Conservation (phyloP, 92 coral and sea anemone genomes). For the Diadumene lineata region DNA sequence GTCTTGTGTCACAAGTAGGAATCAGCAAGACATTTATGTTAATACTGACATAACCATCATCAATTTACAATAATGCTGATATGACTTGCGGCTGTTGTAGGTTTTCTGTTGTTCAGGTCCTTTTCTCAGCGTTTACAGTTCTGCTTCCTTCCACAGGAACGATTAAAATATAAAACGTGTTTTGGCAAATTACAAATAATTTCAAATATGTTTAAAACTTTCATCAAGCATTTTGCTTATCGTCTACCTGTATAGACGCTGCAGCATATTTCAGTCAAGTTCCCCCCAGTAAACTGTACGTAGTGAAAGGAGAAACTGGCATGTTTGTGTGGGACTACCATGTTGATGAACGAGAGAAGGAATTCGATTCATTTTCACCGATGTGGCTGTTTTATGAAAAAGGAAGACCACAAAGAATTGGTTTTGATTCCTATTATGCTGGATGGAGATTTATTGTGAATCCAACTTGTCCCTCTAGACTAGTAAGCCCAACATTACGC, state of each 20-base stretch:
- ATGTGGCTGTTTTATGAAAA: not conserved
- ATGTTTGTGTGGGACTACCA: conserved; percentile 4
- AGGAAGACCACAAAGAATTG: not conserved
- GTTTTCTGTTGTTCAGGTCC: not conserved
- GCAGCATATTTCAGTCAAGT: not conserved
- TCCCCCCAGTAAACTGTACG: conserved; percentile 1
- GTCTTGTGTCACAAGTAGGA: not conserved
- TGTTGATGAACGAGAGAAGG: not conserved
- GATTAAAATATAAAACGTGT: no score
- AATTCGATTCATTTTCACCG: not conserved
- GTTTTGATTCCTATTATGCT: not conserved
- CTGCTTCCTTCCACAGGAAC: not conserved
- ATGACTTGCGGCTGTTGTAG: not conserved
- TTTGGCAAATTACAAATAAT: no score
- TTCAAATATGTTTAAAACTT: not conserved
- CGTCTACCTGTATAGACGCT: not conserved
- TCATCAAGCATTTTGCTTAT: not conserved
- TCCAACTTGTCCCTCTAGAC: not conserved
- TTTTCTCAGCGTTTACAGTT: not conserved
- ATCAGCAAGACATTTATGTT: not conserved
- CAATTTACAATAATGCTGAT: not conserved
- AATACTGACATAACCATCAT: not conserved
- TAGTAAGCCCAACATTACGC: not conserved
- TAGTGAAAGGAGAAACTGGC: not conserved
- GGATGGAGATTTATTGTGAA: not conserved